Base-by-base conservation (phyloP, 2,888 invertebrate genomes). In the Hypolimnas misippus region DNA sequence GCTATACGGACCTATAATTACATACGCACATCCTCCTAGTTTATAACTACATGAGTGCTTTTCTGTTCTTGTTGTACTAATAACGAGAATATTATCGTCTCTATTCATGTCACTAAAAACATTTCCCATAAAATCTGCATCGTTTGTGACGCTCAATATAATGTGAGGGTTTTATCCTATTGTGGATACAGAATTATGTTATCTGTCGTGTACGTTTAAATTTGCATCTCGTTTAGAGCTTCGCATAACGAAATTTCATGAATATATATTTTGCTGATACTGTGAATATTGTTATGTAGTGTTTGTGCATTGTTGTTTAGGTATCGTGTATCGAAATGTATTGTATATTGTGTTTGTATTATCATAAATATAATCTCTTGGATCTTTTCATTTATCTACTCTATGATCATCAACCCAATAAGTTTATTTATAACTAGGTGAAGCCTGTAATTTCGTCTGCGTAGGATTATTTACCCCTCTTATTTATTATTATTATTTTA, bases 201-300 rank as follows among this genome's bases (percentile, higher is more conserved):
- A 49, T 49, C 49, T 29, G 29, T 29, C 25, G 29, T 49, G 49
- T 29, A 49, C 49, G 49, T 49, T 49, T 49, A 49, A 29, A 49
- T 49, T 49, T 49, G 14, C 49, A 49, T 49, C 14, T 49, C 49
- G 29, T 14, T 29, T 25, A 3, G 29, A 19, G 49, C n/a, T 49
- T 49, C 29, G 8, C 7, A 14, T 25, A 46, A 5, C 44, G 14
- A 29, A 29, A 49, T 49, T 25, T 25, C 49, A 29, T 49, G 25
- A 49, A 46, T 21, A 6, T 46, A 12, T 46, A 46, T 46, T 46
- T 42, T 19, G 5, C 21, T 12, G 4, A 6, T 1, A 46, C 12
- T 46, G 10, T 46, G 6, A 4, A 5, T 6, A 4, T 46, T 21
- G 5, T 19, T 25, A 21, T 19, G 44, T 21, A 46, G 17, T 21